Conservation (phyloP, 2,888 invertebrate genomes). For the Cephus rjabovi region DNA sequence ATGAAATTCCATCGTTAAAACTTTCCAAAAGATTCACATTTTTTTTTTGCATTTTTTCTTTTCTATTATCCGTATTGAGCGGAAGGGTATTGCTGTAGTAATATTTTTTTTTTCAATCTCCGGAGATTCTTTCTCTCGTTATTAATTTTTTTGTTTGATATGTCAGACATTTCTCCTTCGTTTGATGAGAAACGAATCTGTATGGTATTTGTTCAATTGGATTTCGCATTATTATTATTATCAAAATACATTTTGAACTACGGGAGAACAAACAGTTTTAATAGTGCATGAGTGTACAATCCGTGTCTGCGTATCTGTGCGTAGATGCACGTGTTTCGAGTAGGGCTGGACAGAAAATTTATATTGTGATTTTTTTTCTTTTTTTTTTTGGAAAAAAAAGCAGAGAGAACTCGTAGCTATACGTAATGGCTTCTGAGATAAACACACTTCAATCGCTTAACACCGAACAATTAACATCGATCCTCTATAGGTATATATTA, state of each 20-base stretch:
- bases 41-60: slow-evolving; percentile 12
- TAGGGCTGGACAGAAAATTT: slow-evolving; percentile 45
- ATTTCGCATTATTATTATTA: slow-evolving; percentile 23
- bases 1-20: slow-evolving; percentile 32
- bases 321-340: not conserved
- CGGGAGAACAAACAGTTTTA: slow-evolving; percentile 32
- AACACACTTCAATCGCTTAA: slow-evolving; percentile 43
- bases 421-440: slow-evolving; percentile 8
- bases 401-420: slow-evolving; percentile 30
- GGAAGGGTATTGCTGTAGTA: slow-evolving; percentile 57
- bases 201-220: not conserved
- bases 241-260: slow-evolving; percentile 42
- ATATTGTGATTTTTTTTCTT: not conserved
- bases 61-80: slow-evolving; percentile 55
- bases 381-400: not conserved
- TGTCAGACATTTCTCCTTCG: slow-evolving; percentile 45
- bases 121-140: not conserved
- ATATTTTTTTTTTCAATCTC: not conserved
- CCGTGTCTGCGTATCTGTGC: not conserved
- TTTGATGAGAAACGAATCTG: not conserved
- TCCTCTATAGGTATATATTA: slow-evolving; percentile 34
- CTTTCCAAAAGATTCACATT: slow-evolving; percentile 36
- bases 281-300: slow-evolving; percentile 1
- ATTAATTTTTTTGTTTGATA: slow-evolving; percentile 44
- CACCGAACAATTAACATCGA: slow-evolving; percentile 55